phyloP scores from a whole-genome alignment of 1,140 invertebrate genomes.

The Thaumetopoea pityocampa region DNA sequence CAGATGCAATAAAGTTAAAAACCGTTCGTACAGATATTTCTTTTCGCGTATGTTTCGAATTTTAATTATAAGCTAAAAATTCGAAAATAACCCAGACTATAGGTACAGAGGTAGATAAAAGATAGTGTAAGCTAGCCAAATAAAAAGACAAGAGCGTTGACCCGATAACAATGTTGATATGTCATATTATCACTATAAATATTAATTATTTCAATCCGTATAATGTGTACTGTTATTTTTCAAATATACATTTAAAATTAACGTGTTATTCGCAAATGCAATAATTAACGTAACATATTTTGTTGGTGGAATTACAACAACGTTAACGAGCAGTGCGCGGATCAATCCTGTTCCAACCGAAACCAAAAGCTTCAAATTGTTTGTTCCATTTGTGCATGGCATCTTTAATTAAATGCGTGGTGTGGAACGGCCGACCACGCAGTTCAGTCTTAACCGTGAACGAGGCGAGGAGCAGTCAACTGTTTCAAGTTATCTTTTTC shows the following conservation, averaged over 20 bases:
- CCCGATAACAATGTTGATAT: too few relatives aligned
- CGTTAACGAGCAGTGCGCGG: slow-evolving; percentile 27
- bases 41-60: too few relatives aligned
- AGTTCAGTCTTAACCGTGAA: slow-evolving; percentile 33
- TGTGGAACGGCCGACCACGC: slow-evolving; percentile 23
- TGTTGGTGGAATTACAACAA: slow-evolving; percentile 2
- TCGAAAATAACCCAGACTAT: too few relatives aligned
- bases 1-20: too few relatives aligned
- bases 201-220: too few relatives aligned
- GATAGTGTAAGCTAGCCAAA: too few relatives aligned
- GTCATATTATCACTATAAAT: too few relatives aligned
- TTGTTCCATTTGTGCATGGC: slow-evolving; percentile 41
- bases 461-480: too few relatives aligned
- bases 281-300: slow-evolving; percentile 1
- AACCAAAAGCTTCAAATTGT: slow-evolving; percentile 58
- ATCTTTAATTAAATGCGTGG: slow-evolving; percentile 57
- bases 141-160: slow-evolving; percentile 1
- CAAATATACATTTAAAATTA: background rate
- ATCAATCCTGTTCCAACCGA: slow-evolving; percentile 72
- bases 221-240: too few relatives aligned
- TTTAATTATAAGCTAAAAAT: too few relatives aligned
- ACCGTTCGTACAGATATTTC: too few relatives aligned
- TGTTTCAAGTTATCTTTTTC: slow-evolving; percentile 12
- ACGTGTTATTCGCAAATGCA: background rate
- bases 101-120: too few relatives aligned